phyloP scores from a whole-genome alignment of 2,888 invertebrate species.

The Eupeodes latifasciatus region DNA sequence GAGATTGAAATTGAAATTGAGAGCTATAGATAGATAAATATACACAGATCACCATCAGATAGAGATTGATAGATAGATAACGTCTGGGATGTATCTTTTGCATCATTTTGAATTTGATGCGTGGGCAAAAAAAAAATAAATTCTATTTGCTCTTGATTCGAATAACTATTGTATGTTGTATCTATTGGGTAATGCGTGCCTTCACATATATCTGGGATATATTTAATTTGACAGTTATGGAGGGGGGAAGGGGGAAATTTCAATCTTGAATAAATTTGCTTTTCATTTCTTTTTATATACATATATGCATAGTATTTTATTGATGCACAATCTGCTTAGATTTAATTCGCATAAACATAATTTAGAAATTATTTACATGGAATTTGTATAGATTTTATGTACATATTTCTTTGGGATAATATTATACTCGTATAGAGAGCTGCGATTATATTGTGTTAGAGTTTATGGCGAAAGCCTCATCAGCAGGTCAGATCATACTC shows the following conservation, averaged over 20 bases:
- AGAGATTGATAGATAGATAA: slow-evolving; percentile 31
- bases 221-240: slow-evolving; percentile 24
- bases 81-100: slow-evolving; percentile 25
- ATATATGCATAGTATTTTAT: not conserved
- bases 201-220: not conserved
- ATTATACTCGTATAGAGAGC: too few relatives aligned
- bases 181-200: too few relatives aligned
- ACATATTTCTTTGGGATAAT: too few relatives aligned
- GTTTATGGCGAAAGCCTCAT: too few relatives aligned
- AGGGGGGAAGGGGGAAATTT: slow-evolving; percentile 6
- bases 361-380: not conserved
- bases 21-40: not conserved
- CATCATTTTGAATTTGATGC: slow-evolving; percentile 36
- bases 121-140: slow-evolving; percentile 17
- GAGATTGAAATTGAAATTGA: not conserved
- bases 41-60: too few relatives aligned
- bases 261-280: slow-evolving; percentile 27
- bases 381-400: not conserved
- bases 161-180: not conserved
- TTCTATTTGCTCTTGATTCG: not conserved
- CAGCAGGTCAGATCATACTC: too few relatives aligned
- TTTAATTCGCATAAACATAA: slow-evolving; percentile 27
- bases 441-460: too few relatives aligned
- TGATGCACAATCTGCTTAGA: not conserved
- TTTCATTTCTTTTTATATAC: not conserved